Base-by-base conservation (phyloP, 2,797 vertebrate species). In the Sebastes itinus region DNA sequence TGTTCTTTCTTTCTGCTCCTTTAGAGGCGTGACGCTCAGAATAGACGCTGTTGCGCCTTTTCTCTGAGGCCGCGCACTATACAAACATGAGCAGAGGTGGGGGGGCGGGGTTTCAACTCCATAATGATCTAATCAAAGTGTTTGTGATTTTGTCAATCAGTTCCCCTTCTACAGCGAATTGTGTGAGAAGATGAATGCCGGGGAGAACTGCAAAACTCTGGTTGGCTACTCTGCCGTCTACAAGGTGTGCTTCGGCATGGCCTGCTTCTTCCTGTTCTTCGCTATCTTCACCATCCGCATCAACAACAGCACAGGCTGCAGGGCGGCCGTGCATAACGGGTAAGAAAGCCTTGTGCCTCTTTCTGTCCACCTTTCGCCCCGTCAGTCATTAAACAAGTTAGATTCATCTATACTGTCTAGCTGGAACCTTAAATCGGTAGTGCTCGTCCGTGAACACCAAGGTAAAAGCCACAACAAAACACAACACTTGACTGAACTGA, bases 241-340 rank as follows among this genome's bases (percentile, higher is more conserved):
- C 88, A 97, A 97, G 89, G 96, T 99, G 89, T 99, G 98, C 88
- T 99, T 99, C 20, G 99, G 99, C 88, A 99, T 99, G 98, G 97
- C 98, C 80, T 97, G 97, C 90, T 99, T 99, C 96, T 99, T 99
- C 94, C 95, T 98, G 3, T 55, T 97, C 20, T 97, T 99, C 85
- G 95, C 64, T 23, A 20, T 99, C 63, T 90, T 99, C 92, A 99
- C 98, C 70, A 78, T 99, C 70, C 93, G 95, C 68, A 93, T 99
- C 83, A 95, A 94, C 69, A 97, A 86, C 91, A 99, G 98, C 95
- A 97, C 91, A 28, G 96, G 96, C 75, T 99, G 97, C 72, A 93
- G 98, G 82, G 97, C 98, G 0, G 95, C 96, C 20, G 67, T 99
- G 78, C 98, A 99, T 87, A 99, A 99, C 0, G 98, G 99, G 99